These are phyloP conservation scores for Pocillopora grandis DNA, from an alignment of 92 coral and sea anemone species.

Conservation along the genomic window DNA sequence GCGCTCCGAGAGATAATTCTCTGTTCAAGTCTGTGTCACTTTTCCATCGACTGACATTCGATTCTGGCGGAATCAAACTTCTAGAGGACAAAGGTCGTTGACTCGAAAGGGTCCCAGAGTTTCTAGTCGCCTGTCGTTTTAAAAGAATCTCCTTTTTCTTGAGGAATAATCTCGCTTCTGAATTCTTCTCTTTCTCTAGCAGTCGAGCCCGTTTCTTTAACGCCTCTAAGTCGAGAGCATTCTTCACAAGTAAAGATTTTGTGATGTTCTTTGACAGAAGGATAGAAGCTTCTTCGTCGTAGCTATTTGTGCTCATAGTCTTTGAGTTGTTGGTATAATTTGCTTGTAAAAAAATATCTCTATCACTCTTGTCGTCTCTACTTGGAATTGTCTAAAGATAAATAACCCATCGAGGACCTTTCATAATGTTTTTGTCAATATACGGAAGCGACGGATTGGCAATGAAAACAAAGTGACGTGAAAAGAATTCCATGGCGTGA, in stretches of 20 bases:
- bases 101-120: not conserved
- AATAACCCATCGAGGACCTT: not conserved
- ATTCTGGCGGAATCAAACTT: not conserved
- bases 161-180: constrained; percentile 21
- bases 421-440: not conserved
- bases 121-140: not conserved
- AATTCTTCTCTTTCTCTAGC: constrained; percentile 22
- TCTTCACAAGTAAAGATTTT: constrained; percentile 19
- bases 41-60: not conserved
- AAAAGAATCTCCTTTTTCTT: constrained; percentile 15
- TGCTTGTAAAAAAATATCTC: too few species aligned
- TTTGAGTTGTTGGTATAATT: not conserved
- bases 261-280: constrained; percentile 17
- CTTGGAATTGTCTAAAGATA: too few species aligned
- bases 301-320: constrained; percentile 12
- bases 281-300: not conserved
- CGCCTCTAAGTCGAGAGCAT: constrained; percentile 17
- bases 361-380: not conserved
- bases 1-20: not conserved
- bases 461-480: not conserved
- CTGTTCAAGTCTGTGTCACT: constrained; percentile 7
- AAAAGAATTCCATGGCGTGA: not conserved
- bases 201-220: constrained; percentile 14
- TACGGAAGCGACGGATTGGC: not conserved
- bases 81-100: not conserved